These are phyloP conservation scores for Percopsis omiscomaycus DNA, from an alignment of 2,797 vertebrate species.

Conservation along the genomic window DNA sequence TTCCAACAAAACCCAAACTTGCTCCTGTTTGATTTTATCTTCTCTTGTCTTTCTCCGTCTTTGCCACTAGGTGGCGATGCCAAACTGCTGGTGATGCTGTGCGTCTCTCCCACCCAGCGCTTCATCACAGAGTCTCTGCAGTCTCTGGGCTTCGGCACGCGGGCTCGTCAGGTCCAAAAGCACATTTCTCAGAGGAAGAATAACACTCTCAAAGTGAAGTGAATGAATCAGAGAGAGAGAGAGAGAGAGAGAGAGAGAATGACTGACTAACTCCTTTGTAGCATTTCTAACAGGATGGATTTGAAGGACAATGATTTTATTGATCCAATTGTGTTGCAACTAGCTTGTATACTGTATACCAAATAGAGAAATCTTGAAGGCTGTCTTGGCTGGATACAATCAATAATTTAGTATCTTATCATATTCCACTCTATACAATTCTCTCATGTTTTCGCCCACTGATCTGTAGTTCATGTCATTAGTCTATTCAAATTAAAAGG, in stretches of 20 bases:
- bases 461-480: too few species aligned
- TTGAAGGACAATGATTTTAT: neutral
- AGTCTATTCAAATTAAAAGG: too few species aligned
- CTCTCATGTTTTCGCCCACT: too few species aligned
- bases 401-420: too few species aligned
- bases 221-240: constrained; percentile 5
- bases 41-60: neutral
- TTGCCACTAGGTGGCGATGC: constrained; percentile 81
- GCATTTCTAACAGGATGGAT: too few species aligned
- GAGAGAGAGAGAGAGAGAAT: neutral
- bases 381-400: neutral
- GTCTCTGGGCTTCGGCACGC: constrained; percentile 79
- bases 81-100: constrained; percentile 84
- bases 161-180: constrained; percentile 79
- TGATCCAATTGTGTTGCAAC: neutral
- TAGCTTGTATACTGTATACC: neutral
- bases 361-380: neutral
- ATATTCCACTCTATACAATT: too few species aligned
- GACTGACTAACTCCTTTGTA: too few species aligned
- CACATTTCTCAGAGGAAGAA: constrained; percentile 67
- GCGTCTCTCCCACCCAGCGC: constrained; percentile 81
- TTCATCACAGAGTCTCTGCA: constrained; percentile 83
- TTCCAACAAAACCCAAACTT: neutral
- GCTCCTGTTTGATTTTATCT: neutral
- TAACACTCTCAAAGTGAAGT: constrained; percentile 62